Base-by-base conservation (phyloP, 2,888 invertebrate species). In the Patella ulyssiponensis region DNA sequence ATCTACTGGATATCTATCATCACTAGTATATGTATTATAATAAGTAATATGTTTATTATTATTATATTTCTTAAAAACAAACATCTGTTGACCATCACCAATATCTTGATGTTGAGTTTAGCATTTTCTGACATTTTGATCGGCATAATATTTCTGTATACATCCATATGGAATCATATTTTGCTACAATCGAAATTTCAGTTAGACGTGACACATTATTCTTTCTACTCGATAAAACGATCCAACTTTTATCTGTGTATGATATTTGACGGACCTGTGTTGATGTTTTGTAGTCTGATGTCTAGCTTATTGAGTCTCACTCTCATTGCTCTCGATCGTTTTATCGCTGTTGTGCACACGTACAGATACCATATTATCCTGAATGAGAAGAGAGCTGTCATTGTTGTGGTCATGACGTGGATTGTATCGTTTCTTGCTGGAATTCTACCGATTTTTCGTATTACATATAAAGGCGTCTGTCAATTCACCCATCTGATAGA, bases 231-330 rank as follows among this genome's bases (percentile, higher is more conserved):
- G 11, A 72, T 23, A 5, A 71, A 77, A 69, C 71, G 82, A 17
- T 53, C 77, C 17, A 82, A 82, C 56, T 76, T 79, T 51, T 82
- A 78, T 69, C 72, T 81, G 20, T 81, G 80, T 69, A 52, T 82
- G 64, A 77, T 77, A 12, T 73, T 82, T 20, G 82, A 82, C 20
- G 82, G 82, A 54, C 78, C 82, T 1, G 82, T 80, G 0, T 73
- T 81, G 14, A 56, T 82, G 17, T 82, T 82, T 74, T 77, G 78
- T 12, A 79, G 82, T 69, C 77, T 82, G 78, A 79, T 82, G 80
- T 82, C 82, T 20, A 80, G 80, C 27, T 78, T 80, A 23, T 69
- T 82, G 4, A 82, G 79, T 56, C 75, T 82, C 3, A 75, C 72
- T 9, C 69, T 80, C 5, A 82, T 82, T 52, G 80, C 82, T 12